A percentile compares a stretch with the other conserved stretches of the same genome.
Evolutionary conservation across 1,140 invertebrate species (phyloP).

Genomic region (Pteromalus puparum): DNA sequence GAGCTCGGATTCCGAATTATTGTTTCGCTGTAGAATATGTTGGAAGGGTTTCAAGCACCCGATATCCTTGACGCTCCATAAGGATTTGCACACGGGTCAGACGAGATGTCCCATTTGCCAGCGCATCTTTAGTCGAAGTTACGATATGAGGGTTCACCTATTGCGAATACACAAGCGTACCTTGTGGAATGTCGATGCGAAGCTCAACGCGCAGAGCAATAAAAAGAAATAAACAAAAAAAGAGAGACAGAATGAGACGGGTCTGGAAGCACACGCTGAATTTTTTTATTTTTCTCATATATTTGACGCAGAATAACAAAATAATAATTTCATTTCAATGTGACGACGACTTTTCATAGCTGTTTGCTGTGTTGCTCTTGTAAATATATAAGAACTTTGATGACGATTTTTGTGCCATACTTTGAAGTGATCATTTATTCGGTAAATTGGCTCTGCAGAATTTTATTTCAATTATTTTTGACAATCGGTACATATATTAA

Average conservation of each 20-base stretch:
- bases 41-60: constrained; percentile 86
- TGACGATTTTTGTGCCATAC: constrained; percentile 38
- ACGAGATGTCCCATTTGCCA: constrained; percentile 80
- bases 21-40: constrained; percentile 81
- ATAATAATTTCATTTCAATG: too few species aligned
- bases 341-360: too few species aligned
- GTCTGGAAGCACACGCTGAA: background rate
- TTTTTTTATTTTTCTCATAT: background rate
- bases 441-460: constrained; percentile 14
- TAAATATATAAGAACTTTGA: constrained; percentile 14
- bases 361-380: background rate
- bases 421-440: background rate
- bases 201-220: constrained; percentile 56
- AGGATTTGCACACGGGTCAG: constrained; percentile 85
- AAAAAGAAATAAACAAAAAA: constrained; percentile 56
- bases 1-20: constrained; percentile 70
- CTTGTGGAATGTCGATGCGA: constrained; percentile 57
- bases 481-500: background rate
- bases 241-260: constrained; percentile 9
- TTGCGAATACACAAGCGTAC: constrained; percentile 76
- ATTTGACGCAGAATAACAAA: background rate
- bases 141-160: constrained; percentile 80
- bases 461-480: background rate
- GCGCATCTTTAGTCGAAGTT: constrained; percentile 79
- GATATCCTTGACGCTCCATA: constrained; percentile 84